A percentile compares a stretch with the other conserved stretches of the same genome.
These are phyloP conservation scores for Odontocerum albicorne DNA, from an alignment of 2,888 invertebrate genomes.

Conservation along the genomic window DNA sequence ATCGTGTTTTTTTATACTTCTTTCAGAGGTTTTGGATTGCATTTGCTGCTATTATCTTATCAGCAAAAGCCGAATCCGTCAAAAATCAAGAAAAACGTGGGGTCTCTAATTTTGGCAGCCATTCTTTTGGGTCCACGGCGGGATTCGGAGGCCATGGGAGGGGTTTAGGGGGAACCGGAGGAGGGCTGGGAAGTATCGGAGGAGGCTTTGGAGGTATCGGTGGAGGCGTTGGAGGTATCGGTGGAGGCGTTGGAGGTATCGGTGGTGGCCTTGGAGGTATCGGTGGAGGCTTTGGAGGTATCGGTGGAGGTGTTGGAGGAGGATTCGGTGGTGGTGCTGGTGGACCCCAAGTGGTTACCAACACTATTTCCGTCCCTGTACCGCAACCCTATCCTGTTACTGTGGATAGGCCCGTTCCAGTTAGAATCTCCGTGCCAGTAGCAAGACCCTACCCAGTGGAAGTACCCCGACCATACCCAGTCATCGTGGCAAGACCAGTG, in stretches of 20 bases:
- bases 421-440: conserved; percentile 52
- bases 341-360: neutral
- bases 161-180: neutral
- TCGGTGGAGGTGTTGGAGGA: too few species aligned
- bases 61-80: conserved; percentile 1
- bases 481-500: conserved; percentile 25
- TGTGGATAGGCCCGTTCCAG: conserved; percentile 54
- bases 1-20: too few species aligned
- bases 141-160: conserved; percentile 8
- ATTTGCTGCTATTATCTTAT: too few species aligned
- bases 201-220: neutral
- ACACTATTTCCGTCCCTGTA: conserved; percentile 45
- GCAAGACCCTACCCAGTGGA: conserved; percentile 56
- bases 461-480: conserved; percentile 42
- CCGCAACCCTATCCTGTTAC: conserved; percentile 56
- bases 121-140: neutral
- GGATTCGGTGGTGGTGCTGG: conserved; percentile 6
- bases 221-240: too few species aligned
- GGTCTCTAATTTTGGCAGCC: conserved; percentile 8
- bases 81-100: conserved; percentile 28
- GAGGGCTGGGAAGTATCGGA: too few species aligned
- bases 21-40: too few species aligned
- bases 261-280: conserved; percentile 1
- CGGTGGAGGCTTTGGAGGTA: conserved; percentile 1
- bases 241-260: neutral